Conservation (phyloP, 92 coral and sea anemone species). For the Epizoanthus rinbou region DNA sequence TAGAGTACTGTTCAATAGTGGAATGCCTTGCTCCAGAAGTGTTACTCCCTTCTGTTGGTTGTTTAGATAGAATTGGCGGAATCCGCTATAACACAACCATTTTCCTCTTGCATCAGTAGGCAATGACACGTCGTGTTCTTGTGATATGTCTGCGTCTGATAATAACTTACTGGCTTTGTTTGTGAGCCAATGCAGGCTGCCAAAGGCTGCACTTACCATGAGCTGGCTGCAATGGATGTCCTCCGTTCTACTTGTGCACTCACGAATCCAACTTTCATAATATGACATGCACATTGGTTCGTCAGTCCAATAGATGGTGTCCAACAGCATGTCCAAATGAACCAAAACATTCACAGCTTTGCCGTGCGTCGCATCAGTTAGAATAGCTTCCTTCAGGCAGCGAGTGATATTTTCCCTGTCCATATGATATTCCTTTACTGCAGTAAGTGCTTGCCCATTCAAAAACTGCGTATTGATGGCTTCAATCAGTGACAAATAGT, state of each 20-base stretch:
- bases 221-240: neutral
- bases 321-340: no score
- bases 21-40: neutral
- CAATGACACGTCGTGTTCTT: no score
- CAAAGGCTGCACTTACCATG: neutral
- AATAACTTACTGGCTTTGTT: neutral
- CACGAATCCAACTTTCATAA: no score
- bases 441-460: no score
- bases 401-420: no score
- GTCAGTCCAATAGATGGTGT: no score
- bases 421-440: no score
- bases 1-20: neutral
- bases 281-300: no score
- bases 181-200: neutral
- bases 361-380: no score
- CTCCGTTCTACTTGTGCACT: no score
- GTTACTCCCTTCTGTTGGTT: neutral
- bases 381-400: no score
- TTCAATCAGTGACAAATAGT: neutral
- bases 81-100: neutral
- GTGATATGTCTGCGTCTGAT: neutral
- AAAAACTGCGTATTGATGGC: neutral
- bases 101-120: slow-evolving; percentile 9
- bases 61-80: neutral
- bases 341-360: no score